Evolutionary conservation across 2,797 vertebrate species (phyloP).

Genomic region (Sebastolobus altivelis): DNA sequence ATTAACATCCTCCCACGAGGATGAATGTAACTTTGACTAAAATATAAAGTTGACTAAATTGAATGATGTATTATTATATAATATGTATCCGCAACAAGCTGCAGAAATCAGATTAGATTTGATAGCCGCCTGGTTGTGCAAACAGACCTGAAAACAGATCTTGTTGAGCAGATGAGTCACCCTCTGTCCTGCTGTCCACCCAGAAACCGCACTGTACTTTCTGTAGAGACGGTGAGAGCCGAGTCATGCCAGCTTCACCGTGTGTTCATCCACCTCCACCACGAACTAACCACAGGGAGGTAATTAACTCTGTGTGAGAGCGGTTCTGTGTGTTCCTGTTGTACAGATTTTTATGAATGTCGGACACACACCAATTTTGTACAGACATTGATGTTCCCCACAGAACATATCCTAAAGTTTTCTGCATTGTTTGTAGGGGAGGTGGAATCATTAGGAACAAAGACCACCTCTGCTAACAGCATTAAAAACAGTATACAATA

Average conservation of each 20-base stretch:
- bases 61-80: no score
- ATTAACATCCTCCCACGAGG: neutral
- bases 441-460: no score
- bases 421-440: no score
- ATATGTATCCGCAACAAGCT: neutral
- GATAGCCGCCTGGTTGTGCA: neutral
- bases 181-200: conserved; percentile 3
- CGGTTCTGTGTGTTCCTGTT: neutral
- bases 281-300: neutral
- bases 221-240: neutral
- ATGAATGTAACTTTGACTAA: neutral
- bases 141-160: neutral
- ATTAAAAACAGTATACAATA: no score
- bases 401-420: no score
- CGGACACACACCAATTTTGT: neutral
- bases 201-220: neutral
- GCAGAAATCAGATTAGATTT: neutral
- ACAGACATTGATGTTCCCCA: no score
- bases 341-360: neutral
- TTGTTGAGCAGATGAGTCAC: neutral
- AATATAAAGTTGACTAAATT: neutral
- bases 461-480: no score
- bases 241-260: neutral
- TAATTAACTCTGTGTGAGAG: conserved; percentile 4
- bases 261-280: neutral